Evolutionary conservation across 2,888 invertebrate species (phyloP), one percentile per base, ranked within the genome.

Genomic region (Norana najaformis): DNA sequence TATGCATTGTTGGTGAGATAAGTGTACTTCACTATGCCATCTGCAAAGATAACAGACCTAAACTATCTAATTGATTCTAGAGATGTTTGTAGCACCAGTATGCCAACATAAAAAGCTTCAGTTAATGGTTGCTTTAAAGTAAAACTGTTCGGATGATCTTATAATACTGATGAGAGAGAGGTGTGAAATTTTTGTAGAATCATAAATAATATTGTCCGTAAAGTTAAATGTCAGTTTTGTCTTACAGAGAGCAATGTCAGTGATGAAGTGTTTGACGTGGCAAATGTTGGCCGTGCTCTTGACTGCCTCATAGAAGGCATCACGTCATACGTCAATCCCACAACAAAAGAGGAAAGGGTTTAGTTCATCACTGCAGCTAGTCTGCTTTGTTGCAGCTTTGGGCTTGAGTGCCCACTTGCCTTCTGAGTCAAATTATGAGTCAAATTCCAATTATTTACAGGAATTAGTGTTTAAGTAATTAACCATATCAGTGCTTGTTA

Each of bases 281-380:
- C 85, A 85, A 85, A 85, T 14, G 85, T 85, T 85, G 85, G 85
- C 35, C 35, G 37, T 36, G 85, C 35, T 1, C 37, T 85, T 18
- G 85, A 85, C 36, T 35, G 85, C 37, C 85, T 85, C 20, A 85
- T 85, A 35, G 85, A 85, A 1, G 85, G 85, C 35, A 85, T 85
- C 85, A 85, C 85, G 35, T 85, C 85, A 3, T 35, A 37, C 37
- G 85, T 37, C 16, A 35, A 85, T 14, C 37, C 85, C 34, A 36
- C 36, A 8, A 35, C 85, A 85, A 85, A 35, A 35, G 37, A 85
- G 23, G 85, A 69, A 69, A 8, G 30, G 4, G 30, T 69, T 30
- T 69, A 69, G 69, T 69, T n/a, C 69, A 69, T 69, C 53, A 53
- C 30, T 23, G 53, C 53, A 53, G 4, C 69, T 6, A n/a, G 11